phyloP scores from a whole-genome alignment of 2,888 invertebrate genomes.

The Ecliptopera silaceata region DNA sequence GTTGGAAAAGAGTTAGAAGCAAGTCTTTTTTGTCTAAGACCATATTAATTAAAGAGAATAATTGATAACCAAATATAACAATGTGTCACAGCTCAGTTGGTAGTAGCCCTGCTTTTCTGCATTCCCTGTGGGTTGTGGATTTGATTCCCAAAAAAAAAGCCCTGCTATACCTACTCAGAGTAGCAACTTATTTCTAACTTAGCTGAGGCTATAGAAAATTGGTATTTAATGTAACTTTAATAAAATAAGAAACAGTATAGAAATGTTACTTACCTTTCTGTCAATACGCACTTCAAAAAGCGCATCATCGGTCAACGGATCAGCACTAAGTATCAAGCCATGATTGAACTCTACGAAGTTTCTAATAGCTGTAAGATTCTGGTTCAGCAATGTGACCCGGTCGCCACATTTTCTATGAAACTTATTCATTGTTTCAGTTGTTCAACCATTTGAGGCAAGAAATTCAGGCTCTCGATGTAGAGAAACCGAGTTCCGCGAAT shows the following conservation, averaged over 20 bases:
- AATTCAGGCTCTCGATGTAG: not conserved
- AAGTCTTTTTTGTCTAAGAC: too few relatives aligned
- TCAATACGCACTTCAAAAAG: conserved; percentile 94
- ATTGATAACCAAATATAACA: too few relatives aligned
- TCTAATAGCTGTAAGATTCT: conserved; percentile 91
- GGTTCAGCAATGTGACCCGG: conserved; percentile 91
- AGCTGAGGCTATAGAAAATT: too few relatives aligned
- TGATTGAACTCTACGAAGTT: conserved; percentile 93
- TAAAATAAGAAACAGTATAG: not conserved
- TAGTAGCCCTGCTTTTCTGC: too few relatives aligned
- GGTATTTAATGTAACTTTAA: too few relatives aligned
- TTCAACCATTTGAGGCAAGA: conserved; percentile 1
- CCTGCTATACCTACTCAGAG: too few relatives aligned
- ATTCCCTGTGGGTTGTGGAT: too few relatives aligned
- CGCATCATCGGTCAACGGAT: conserved; percentile 90
- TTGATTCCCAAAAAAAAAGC: too few relatives aligned
- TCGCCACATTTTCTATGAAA: conserved; percentile 93
- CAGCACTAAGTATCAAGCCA: conserved; percentile 92
- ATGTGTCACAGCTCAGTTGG: too few relatives aligned
- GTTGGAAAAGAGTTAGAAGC: too few relatives aligned
- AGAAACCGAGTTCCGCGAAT: not conserved
- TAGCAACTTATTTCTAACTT: too few relatives aligned
- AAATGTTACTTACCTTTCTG: conserved; percentile 92
- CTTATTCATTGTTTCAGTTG: conserved; percentile 66
- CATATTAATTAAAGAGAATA: too few relatives aligned